Evolutionary conservation across 1,140 invertebrate species (phyloP).

Genomic region (Phocides pigmalion): DNA sequence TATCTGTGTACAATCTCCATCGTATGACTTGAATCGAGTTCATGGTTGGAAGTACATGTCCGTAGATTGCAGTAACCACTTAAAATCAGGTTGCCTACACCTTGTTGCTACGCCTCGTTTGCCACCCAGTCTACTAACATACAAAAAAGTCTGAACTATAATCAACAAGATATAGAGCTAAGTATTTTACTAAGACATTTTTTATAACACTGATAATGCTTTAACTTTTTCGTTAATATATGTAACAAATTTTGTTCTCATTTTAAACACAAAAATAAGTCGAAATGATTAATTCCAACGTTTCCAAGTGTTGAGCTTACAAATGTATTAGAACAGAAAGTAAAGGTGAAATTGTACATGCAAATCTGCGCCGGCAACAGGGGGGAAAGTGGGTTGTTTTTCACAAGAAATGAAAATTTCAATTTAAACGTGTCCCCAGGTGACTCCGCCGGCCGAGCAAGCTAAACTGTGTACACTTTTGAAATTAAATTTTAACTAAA

Average conservation of each 20-base stretch:
- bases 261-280: neutral
- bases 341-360: conserved; percentile 69
- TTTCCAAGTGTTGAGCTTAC: conserved; percentile 17
- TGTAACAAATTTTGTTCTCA: neutral
- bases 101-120: too few species aligned
- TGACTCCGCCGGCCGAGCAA: conserved; percentile 40
- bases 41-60: too few species aligned
- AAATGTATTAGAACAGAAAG: conserved; percentile 38
- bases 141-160: too few species aligned
- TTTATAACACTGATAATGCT: neutral
- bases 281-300: neutral
- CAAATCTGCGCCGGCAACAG: conserved; percentile 59
- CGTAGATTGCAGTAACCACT: too few species aligned
- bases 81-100: too few species aligned
- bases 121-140: too few species aligned
- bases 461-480: conserved; percentile 44
- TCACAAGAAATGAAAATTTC: conserved; percentile 76
- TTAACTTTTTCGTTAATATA: neutral
- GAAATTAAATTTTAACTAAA: conserved; percentile 48
- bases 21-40: too few species aligned
- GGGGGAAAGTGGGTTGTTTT: conserved; percentile 59
- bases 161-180: conserved; percentile 81
- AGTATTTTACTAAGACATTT: conserved; percentile 13
- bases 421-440: conserved; percentile 75
- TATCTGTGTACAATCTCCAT: too few species aligned